Conservation (phyloP, 2,888 invertebrate species). For the Uloborus plumipes region DNA sequence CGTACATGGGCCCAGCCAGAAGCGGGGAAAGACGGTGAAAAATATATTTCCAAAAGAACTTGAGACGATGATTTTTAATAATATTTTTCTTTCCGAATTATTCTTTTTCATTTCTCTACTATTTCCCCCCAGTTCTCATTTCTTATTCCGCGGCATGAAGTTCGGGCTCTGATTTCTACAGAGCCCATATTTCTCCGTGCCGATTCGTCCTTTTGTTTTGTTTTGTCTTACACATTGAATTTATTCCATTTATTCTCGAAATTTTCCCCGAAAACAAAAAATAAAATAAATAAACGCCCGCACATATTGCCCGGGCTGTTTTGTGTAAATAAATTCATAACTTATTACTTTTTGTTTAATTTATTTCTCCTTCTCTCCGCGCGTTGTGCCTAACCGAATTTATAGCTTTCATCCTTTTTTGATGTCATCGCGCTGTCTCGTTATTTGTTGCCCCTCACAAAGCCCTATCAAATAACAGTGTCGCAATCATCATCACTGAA, state of each 20-base stretch:
- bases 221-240: background rate
- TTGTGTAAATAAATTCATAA: too few relatives aligned
- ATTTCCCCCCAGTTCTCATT: conserved; percentile 36
- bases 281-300: too few relatives aligned
- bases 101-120: conserved; percentile 12
- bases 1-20: background rate
- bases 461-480: too few relatives aligned
- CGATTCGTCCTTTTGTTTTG: background rate
- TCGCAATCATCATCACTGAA: too few relatives aligned
- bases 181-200: conserved; percentile 26
- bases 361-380: conserved; percentile 5
- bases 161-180: conserved; percentile 49
- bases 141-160: conserved; percentile 7
- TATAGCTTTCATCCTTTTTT: conserved; percentile 21
- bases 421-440: conserved; percentile 29
- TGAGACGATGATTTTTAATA: conserved; percentile 63
- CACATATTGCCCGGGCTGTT: too few relatives aligned
- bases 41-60: conserved; percentile 62
- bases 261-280: too few relatives aligned
- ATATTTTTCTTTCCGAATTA: conserved; percentile 52
- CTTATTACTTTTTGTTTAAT: too few relatives aligned
- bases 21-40: conserved; percentile 23
- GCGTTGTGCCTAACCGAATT: conserved; percentile 51
- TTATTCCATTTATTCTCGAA: conserved; percentile 42
- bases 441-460: too few relatives aligned